These are phyloP conservation scores for Leuciscus idus DNA, from an alignment of 2,113 vertebrate species.

Conservation along the genomic window DNA sequence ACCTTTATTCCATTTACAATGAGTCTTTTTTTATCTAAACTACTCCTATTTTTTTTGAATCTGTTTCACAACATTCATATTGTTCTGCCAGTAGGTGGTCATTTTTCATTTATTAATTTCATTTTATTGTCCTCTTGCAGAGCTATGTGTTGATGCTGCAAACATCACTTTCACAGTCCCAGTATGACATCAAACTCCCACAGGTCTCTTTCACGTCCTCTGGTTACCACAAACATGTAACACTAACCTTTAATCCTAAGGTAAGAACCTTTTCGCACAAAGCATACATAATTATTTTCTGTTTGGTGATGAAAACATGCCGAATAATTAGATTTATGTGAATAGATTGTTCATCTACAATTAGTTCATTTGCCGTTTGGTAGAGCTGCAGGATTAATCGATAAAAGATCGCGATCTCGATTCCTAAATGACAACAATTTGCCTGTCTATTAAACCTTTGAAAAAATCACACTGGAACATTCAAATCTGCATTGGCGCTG, in stretches of 20 bases:
- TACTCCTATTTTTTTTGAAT: background rate
- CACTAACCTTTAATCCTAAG: conserved; percentile 88
- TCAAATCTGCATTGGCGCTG: too few species aligned
- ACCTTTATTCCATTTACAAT: too few species aligned
- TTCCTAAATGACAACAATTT: too few species aligned
- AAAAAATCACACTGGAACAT: too few species aligned
- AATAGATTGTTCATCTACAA: background rate
- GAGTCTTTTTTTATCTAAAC: background rate
- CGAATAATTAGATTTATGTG: background rate
- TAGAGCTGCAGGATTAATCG: too few species aligned
- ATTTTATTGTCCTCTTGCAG: conserved; percentile 68
- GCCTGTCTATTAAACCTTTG: too few species aligned
- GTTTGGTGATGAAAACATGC: background rate
- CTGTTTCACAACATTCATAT: background rate
- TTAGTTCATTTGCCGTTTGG: background rate
- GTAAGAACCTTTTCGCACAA: conserved; percentile 72
- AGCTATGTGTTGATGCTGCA: conserved; percentile 90
- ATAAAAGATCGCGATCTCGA: too few species aligned
- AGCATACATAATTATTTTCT: background rate
- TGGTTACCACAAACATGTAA: conserved; percentile 94
- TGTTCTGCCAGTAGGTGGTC: background rate
- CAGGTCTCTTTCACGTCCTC: conserved; percentile 90
- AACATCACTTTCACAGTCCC: conserved; percentile 88
- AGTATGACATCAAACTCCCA: conserved; percentile 91
- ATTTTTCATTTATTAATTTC: background rate